A percentile compares a stretch with the other conserved stretches of the same genome.
These are phyloP conservation scores for Molorchus minor DNA, from an alignment of 2,888 invertebrate genomes.

Conservation along the genomic window DNA sequence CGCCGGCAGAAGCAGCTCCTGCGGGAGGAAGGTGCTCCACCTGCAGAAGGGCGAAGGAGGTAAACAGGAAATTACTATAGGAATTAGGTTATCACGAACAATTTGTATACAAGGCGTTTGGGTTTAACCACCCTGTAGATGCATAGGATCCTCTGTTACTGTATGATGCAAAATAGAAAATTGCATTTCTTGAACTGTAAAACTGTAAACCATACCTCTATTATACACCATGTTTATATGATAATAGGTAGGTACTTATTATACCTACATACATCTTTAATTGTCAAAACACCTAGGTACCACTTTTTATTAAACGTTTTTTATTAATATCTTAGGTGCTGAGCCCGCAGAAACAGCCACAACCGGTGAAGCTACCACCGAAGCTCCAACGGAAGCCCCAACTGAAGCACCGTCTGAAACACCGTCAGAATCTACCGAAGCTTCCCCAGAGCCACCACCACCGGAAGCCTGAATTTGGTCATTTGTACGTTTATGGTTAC, in stretches of 20 bases:
- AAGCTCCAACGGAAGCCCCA: slow-evolving; percentile 23
- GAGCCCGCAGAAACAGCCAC: slow-evolving; percentile 4
- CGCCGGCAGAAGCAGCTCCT: slow-evolving; percentile 18
- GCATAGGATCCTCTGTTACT: no score
- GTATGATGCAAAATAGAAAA: background rate
- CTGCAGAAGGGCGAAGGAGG: slow-evolving; percentile 20
- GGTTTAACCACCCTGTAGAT: background rate
- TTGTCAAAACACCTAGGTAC: background rate
- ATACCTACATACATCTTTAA: background rate
- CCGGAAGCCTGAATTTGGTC: background rate
- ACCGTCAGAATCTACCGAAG: background rate
- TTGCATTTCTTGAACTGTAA: background rate
- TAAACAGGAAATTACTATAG: background rate
- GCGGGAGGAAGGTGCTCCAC: slow-evolving; percentile 21
- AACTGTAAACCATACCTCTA: background rate
- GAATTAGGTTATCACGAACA: background rate
- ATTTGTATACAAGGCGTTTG: background rate
- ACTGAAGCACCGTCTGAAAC: slow-evolving; percentile 21
- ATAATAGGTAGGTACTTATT: background rate
- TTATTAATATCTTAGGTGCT: background rate
- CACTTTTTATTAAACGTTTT: background rate
- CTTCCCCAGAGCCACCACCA: background rate
- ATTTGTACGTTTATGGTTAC: background rate
- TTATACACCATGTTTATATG: background rate
- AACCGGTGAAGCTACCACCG: slow-evolving; percentile 28